phyloP scores from a whole-genome alignment of 2,888 invertebrate species.

The Coelinius sp. region DNA sequence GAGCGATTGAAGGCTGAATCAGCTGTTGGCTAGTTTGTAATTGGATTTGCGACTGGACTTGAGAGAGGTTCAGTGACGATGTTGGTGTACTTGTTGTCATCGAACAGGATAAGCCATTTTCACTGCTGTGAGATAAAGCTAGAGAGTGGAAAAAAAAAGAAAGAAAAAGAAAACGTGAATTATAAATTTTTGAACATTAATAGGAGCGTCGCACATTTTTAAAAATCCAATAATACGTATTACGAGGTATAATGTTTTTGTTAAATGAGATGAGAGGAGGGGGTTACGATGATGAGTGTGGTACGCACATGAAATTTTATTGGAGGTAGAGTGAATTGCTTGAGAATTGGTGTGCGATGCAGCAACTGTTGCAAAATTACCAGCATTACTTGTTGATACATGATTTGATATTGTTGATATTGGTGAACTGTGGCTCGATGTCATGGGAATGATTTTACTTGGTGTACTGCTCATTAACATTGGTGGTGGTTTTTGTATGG shows the following conservation, averaged over 20 bases:
- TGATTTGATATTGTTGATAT: constrained; percentile 67
- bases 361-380: constrained; percentile 79
- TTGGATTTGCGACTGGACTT: constrained; percentile 54
- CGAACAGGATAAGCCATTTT: constrained; percentile 68
- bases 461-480: constrained; percentile 71
- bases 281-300: constrained; percentile 29
- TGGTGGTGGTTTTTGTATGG: constrained; percentile 73
- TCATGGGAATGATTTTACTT: constrained; percentile 74
- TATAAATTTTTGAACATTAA: too few species aligned
- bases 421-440: constrained; percentile 72
- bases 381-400: constrained; percentile 67
- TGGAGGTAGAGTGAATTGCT: constrained; percentile 68
- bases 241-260: background rate
- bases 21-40: constrained; percentile 66
- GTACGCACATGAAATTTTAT: constrained; percentile 69
- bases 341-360: constrained; percentile 71
- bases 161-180: background rate
- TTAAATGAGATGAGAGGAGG: constrained; percentile 22
- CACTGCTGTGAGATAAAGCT: constrained; percentile 67
- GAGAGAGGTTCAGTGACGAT: constrained; percentile 66
- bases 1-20: constrained; percentile 66
- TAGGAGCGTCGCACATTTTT: too few species aligned
- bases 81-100: constrained; percentile 62
- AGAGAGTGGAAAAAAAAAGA: background rate
- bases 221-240: too few species aligned